These are phyloP conservation scores for Drosophila limbata DNA, from an alignment of 2,888 invertebrate species.

Conservation along the genomic window DNA sequence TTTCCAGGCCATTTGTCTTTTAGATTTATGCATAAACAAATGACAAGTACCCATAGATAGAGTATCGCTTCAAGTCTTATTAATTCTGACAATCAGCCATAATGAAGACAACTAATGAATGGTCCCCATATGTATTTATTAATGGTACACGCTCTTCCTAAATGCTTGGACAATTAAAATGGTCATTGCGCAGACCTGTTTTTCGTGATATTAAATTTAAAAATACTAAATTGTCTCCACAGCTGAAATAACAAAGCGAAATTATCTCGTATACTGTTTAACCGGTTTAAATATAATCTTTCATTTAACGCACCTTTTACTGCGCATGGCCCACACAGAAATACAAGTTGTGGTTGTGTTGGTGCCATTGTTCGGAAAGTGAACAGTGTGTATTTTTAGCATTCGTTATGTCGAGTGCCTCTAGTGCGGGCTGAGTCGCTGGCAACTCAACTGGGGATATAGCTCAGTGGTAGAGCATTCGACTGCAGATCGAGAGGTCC, in stretches of 20 bases:
- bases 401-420: slow-evolving; percentile 11
- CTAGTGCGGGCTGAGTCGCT: slow-evolving; percentile 26
- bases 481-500: slow-evolving; percentile 78
- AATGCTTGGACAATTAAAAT: slow-evolving; percentile 56
- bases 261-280: slow-evolving; percentile 49
- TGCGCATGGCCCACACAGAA: slow-evolving; percentile 62
- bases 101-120: slow-evolving; percentile 56
- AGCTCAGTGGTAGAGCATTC: slow-evolving; percentile 75
- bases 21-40: slow-evolving; percentile 18
- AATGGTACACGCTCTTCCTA: slow-evolving; percentile 47
- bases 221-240: slow-evolving; percentile 58
- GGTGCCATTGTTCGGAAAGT: slow-evolving; percentile 6
- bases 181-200: slow-evolving; percentile 57
- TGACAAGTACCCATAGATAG: slow-evolving; percentile 16
- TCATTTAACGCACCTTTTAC: slow-evolving; percentile 37
- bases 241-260: slow-evolving; percentile 69
- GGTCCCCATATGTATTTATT: slow-evolving; percentile 31
- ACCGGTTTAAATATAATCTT: slow-evolving; percentile 57
- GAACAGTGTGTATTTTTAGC: slow-evolving; percentile 9
- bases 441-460: slow-evolving; percentile 53
- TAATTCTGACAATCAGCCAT: slow-evolving; percentile 36
- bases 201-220: slow-evolving; percentile 30
- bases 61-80: slow-evolving; percentile 43
- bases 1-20: slow-evolving; percentile 40
- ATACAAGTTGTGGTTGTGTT: not conserved